These are phyloP conservation scores for Psilopogon haemacephalus DNA, from an alignment of 2,113 vertebrate species.

Conservation along the genomic window DNA sequence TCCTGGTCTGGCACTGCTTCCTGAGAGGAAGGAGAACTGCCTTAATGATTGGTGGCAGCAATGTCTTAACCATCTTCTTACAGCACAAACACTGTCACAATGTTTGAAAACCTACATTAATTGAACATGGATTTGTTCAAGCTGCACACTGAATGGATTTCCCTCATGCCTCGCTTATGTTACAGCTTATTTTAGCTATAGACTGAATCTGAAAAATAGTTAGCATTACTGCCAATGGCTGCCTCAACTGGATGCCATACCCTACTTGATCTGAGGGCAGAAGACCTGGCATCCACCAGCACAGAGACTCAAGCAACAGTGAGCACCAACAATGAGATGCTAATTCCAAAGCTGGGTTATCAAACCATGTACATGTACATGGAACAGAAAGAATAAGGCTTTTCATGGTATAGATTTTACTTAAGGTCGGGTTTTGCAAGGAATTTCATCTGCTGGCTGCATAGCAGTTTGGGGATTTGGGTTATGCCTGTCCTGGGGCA, in stretches of 20 bases:
- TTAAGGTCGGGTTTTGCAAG: not conserved
- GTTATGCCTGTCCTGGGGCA: not conserved
- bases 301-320: not conserved
- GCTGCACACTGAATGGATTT: constrained; percentile 62
- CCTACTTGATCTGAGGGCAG: not conserved
- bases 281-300: not conserved
- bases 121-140: constrained; percentile 69
- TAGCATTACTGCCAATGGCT: not conserved
- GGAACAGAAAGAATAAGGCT: accelerated
- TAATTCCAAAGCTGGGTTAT: not conserved
- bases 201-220: not conserved
- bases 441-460: not conserved
- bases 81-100: constrained; percentile 60
- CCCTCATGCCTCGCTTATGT: constrained; percentile 41
- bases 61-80: constrained; percentile 65
- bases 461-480: not conserved
- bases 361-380: accelerated
- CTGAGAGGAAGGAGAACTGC: constrained; percentile 38
- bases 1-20: constrained; percentile 59
- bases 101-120: constrained; percentile 68
- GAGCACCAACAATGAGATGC: not conserved
- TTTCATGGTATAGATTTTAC: not conserved
- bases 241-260: accelerated
- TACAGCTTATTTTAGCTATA: constrained; percentile 54
- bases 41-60: constrained; percentile 62